Evolutionary conservation across 2,888 invertebrate genomes (phyloP), one percentile per base, ranked within the genome.

Genomic region (Agonopterix alstromeriana): DNA sequence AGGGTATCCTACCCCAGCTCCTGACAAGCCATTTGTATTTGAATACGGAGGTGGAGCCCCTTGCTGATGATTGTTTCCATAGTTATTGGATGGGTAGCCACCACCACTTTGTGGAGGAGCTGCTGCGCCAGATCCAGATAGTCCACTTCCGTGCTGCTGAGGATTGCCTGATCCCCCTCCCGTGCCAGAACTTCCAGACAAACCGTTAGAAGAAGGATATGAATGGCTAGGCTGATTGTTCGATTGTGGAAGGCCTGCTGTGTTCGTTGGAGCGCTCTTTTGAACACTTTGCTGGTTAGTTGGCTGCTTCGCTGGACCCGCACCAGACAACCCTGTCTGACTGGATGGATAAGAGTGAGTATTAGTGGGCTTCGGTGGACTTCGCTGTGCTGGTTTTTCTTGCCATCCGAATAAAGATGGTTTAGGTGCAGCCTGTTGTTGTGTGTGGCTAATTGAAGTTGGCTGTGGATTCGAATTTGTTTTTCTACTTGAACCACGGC

Each of bases 391-490:
- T 35, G 82, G 57, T 62, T 72, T 74, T 66, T 83, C 80, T 65
- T 87, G 86, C 87, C 88, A 88, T 53, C 80, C 86, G 58, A 63
- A 82, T 10, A 83, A 57, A 36, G 83, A 73, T 8, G 84, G 83
- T 45, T 77, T 77, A 17, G 66, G 68, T 42, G 42, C 42, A 11
- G 50, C 36, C n/a, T 76, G 66, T 64, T 84, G 85, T 36, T 84
- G 76, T 27, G 27, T 27, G 56, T 77, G 69, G 55, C 82, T 82
- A 10, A 83, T 68, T 0, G 87, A 84, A 43, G 88, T 86, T 9
- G 88, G 86, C 42, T 63, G 77, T 45, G 82, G 68, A 48, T 81
- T 77, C 12, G 63, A 65, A 55, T 65, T 75, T 3, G 75, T 78
- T 67, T 70, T 79, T 52, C 70, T 72, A 50, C 76, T 70, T 1